Conservation (phyloP, 2,797 vertebrate genomes). For the Anisognathus igniventris region DNA sequence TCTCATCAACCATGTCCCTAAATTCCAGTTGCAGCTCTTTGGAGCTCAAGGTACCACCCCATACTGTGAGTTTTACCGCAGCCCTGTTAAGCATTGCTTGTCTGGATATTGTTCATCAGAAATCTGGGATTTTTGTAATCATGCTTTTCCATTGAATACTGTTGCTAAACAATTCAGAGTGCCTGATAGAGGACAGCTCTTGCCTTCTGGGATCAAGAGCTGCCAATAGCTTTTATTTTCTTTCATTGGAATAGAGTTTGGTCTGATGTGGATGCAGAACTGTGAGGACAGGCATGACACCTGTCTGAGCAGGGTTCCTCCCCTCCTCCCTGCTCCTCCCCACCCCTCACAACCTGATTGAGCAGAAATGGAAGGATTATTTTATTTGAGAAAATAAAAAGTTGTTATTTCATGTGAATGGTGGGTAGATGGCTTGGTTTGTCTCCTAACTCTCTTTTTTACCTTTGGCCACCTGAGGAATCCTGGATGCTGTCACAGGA, state of each 20-base stretch:
- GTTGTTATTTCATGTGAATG: constrained; percentile 38
- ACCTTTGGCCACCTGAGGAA: not conserved
- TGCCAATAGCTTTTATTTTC: constrained; percentile 58
- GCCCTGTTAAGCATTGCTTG: not conserved
- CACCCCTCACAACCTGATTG: not conserved
- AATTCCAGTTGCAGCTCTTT: not conserved
- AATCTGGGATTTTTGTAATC: constrained; percentile 25
- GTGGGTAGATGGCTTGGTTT: not conserved
- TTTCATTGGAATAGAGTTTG: not conserved
- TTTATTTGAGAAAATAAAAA: constrained; percentile 65
- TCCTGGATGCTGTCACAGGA: not conserved
- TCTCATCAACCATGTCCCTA: not conserved
- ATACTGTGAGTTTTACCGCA: not conserved
- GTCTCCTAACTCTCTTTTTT: not conserved
- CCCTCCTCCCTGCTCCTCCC: not conserved
- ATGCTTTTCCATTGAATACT: not conserved
- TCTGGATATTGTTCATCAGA: not conserved
- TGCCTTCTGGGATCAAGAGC: constrained; percentile 12
- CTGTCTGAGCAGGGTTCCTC: constrained; percentile 1
- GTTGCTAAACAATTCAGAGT: constrained; percentile 29
- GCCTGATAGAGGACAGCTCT: constrained; percentile 51
- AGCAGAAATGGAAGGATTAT: constrained; percentile 53
- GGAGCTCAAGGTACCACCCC: not conserved
- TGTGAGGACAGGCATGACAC: not conserved
- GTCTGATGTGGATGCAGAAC: not conserved